A percentile compares a stretch with the other conserved stretches of the same genome.
Evolutionary conservation across 1,140 invertebrate genomes (phyloP).

Genomic region (Neodiprion lecontei): DNA sequence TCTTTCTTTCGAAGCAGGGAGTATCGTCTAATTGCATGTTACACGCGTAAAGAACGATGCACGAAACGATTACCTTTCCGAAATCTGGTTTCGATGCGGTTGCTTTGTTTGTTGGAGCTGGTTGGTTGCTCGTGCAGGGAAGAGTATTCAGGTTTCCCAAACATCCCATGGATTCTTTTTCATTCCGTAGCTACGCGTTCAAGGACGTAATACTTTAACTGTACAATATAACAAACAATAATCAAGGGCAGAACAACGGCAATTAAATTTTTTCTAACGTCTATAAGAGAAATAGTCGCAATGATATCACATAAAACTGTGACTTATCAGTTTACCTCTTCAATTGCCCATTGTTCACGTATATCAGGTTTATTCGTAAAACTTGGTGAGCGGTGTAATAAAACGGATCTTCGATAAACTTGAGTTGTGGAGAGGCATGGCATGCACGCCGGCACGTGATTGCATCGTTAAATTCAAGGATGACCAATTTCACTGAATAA

Average conservation of each 20-base stretch:
- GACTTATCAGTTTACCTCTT: neutral
- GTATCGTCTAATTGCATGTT: conserved; percentile 1
- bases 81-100: neutral
- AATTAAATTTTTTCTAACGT: too few species aligned
- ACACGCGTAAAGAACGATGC: neutral
- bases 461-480: neutral
- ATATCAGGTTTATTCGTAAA: neutral
- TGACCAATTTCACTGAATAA: neutral
- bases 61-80: neutral
- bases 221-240: too few species aligned
- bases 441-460: neutral
- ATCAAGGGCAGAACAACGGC: too few species aligned
- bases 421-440: neutral
- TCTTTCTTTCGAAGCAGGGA: neutral
- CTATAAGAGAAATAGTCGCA: too few species aligned
- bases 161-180: too few species aligned
- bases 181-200: too few species aligned
- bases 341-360: neutral
- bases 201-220: too few species aligned
- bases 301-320: neutral
- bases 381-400: neutral
- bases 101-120: too few species aligned
- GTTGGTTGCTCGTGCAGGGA: too few species aligned
- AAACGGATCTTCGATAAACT: neutral
- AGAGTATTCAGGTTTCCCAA: too few species aligned